Base-by-base conservation (phyloP, 2,888 invertebrate species). In the Ochlodes sylvanus region DNA sequence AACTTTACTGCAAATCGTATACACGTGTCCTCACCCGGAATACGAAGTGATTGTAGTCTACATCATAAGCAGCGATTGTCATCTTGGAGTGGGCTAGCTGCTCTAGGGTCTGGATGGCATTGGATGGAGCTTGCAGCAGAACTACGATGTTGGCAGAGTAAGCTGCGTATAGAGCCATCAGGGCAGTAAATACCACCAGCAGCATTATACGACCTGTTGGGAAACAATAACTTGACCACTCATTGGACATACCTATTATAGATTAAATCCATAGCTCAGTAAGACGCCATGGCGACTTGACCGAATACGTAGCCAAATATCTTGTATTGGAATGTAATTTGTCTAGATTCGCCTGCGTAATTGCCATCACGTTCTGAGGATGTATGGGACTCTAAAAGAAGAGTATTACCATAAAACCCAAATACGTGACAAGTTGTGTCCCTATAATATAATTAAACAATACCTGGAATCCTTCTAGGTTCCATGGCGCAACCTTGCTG, bases 121-220 rank as follows among this genome's bases (percentile, higher is more conserved):
- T 86, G 0, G 95, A 94, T 0, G 95, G 94, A 0, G 95, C 94
- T 75, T 95, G 95, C 4, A 96, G 89, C 10, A 96, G 83, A 7
- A 95, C 95, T 1, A 96, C 95, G 55, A 96, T 95, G 79, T 95
- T 95, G 0, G 96, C 96, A 0, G 95, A 94, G 77, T 95, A 96
- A 0, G 96, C 94, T 0, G 95, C 94, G 80, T 95, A 95, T 15
- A 96, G 80, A 63, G 94, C 94, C 93, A 94, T 94, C 15, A 94
- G 80, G 0, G 90, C 84, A 1, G 80, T 76, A 70, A 89, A 90
- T 17, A 88, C 68, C 2, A 88, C 80, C 69, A 82, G 79, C 1
- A 86, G 75, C 73, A 86, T 82, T 69, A 90, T 83, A 7, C 91
- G 88, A 69, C 90, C 92, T 92, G 75, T 4, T 44, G 41, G 47